Evolutionary conservation across 1,140 invertebrate species (phyloP).

Genomic region (Geopemphigus sp.): DNA sequence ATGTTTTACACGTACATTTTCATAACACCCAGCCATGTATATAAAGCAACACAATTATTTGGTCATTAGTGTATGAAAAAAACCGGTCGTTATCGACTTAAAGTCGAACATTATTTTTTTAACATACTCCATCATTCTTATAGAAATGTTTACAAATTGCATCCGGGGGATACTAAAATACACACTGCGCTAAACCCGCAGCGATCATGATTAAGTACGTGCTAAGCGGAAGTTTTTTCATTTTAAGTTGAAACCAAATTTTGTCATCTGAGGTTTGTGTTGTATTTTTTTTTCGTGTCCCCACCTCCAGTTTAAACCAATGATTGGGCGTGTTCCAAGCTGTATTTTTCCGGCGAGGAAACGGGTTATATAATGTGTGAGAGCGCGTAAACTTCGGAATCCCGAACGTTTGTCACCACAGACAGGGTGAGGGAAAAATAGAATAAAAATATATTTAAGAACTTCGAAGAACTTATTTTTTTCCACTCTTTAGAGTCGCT

Average conservation of each 20-base stretch:
- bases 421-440: conserved; percentile 16
- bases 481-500: conserved; percentile 49
- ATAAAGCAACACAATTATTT: not conserved
- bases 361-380: conserved; percentile 46
- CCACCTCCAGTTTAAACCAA: conserved; percentile 2
- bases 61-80: not conserved
- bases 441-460: conserved; percentile 50
- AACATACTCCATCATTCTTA: conserved; percentile 25
- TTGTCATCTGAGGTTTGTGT: conserved; percentile 40
- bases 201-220: conserved; percentile 45
- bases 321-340: conserved; percentile 45
- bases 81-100: not conserved
- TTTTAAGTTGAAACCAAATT: conserved; percentile 48
- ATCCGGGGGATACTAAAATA: conserved; percentile 25
- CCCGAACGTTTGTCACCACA: conserved; percentile 46
- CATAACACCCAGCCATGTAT: too few species aligned
- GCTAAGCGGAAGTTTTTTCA: conserved; percentile 46
- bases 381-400: conserved; percentile 38
- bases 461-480: conserved; percentile 47
- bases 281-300: conserved; percentile 11
- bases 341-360: conserved; percentile 32
- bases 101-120: not conserved
- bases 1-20: too few species aligned
- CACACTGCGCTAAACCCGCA: conserved; percentile 15
- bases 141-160: conserved; percentile 3